phyloP scores from a whole-genome alignment of 2,113 vertebrate species.

The Vidua chalybeata region DNA sequence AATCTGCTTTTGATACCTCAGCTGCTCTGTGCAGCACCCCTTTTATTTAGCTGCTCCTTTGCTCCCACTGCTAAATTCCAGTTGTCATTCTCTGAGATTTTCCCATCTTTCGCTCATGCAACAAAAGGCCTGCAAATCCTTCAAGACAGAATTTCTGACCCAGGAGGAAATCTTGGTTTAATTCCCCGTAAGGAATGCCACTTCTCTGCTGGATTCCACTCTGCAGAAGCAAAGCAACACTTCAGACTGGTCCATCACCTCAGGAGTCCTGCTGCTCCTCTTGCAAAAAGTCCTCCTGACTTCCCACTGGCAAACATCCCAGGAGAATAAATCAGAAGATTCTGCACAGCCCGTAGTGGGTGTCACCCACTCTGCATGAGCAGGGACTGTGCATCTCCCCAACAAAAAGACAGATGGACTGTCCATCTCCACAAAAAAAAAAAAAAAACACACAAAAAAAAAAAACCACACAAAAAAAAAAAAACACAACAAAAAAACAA shows the following conservation, averaged over 20 bases:
- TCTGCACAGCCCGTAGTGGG: too few species aligned
- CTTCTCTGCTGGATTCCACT: not conserved
- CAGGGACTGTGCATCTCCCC: not conserved
- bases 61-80: not conserved
- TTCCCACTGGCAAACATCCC: not conserved
- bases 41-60: not conserved
- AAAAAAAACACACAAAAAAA: too few species aligned
- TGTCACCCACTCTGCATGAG: not conserved
- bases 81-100: constrained; percentile 31
- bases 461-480: too few species aligned
- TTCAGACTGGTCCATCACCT: not conserved
- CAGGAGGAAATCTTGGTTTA: not conserved
- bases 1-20: not conserved
- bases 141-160: not conserved
- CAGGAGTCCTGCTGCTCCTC: not conserved
- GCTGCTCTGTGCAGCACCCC: not conserved
- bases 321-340: not conserved
- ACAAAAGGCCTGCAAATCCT: not conserved
- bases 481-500: too few species aligned
- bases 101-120: not conserved
- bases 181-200: not conserved
- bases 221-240: not conserved
- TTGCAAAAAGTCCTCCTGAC: not conserved
- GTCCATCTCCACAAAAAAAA: not conserved
- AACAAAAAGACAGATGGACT: not conserved